phyloP scores from a whole-genome alignment of 2,113 vertebrate genomes.

The Mirounga angustirostris region DNA sequence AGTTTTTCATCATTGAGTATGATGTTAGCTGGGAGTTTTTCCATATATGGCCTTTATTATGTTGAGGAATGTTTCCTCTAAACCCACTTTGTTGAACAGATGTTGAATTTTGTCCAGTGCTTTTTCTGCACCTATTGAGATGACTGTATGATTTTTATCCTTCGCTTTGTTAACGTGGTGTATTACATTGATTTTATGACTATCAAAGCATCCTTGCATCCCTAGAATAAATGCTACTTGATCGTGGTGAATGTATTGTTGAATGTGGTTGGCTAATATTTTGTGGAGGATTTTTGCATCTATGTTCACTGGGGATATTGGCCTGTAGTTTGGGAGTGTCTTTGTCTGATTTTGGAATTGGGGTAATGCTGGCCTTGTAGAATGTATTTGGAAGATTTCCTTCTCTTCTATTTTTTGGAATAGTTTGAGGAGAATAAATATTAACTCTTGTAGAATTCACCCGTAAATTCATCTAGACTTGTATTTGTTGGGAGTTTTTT shows the following conservation, averaged over 20 bases:
- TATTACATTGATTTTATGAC: not conserved
- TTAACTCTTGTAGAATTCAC: not conserved
- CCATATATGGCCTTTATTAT: not conserved
- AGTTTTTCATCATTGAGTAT: not conserved
- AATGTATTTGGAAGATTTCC: not conserved
- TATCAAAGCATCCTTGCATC: not conserved
- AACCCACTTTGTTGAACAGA: not conserved
- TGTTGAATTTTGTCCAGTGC: not conserved
- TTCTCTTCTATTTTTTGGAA: not conserved
- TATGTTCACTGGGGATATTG: not conserved
- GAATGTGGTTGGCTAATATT: not conserved
- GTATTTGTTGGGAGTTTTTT: not conserved
- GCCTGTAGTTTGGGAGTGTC: not conserved
- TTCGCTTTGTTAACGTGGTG: not conserved
- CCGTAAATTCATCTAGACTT: not conserved
- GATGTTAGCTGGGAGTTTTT: not conserved
- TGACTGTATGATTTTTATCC: not conserved
- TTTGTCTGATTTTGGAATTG: not conserved
- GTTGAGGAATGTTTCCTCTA: not conserved
- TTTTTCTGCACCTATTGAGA: not conserved
- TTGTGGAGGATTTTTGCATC: not conserved
- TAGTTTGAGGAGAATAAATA: not conserved
- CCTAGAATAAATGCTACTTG: not conserved
- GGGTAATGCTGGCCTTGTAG: not conserved
- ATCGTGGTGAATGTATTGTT: not conserved